These are phyloP conservation scores for Oligia fasciuncula DNA, from an alignment of 2,888 invertebrate genomes.

Conservation along the genomic window DNA sequence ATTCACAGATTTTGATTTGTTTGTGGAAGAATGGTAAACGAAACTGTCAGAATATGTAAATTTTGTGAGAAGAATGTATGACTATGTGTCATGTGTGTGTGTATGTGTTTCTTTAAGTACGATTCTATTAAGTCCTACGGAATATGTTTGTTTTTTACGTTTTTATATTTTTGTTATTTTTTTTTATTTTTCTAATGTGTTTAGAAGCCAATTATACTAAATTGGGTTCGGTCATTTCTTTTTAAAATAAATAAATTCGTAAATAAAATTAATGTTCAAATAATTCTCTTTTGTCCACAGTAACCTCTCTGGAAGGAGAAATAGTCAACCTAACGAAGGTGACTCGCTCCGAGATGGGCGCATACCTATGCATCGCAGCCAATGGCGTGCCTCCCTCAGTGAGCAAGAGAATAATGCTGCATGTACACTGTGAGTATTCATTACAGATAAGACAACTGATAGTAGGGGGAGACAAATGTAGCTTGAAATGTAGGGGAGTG, in stretches of 20 bases:
- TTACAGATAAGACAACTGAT: slow-evolving; percentile 48
- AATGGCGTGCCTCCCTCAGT: slow-evolving; percentile 97
- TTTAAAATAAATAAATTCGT: background rate
- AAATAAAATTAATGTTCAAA: no score
- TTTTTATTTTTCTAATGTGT: background rate
- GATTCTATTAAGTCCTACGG: background rate
- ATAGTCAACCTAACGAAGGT: slow-evolving; percentile 95
- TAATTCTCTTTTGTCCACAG: slow-evolving; percentile 79
- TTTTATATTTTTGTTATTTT: background rate
- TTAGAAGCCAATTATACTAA: background rate
- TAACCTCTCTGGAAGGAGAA: slow-evolving; percentile 94
- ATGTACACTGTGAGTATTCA: slow-evolving; percentile 95
- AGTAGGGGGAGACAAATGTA: slow-evolving; percentile 42
- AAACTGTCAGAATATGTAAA: background rate
- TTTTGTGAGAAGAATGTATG: background rate
- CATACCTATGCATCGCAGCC: slow-evolving; percentile 96
- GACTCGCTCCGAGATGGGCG: slow-evolving; percentile 97
- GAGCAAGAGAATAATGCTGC: slow-evolving; percentile 97
- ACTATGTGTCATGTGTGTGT: background rate
- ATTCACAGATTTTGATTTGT: background rate
- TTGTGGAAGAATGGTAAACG: background rate
- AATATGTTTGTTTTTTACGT: background rate
- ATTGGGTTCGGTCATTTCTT: background rate
- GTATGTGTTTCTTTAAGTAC: background rate
- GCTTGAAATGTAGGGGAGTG: slow-evolving; percentile 32